Percentiles rank a stretch among this genome's conserved stretches.
These are phyloP conservation scores for Leptinotarsa lineolata DNA, from an alignment of 1,140 invertebrate genomes.

Conservation along the genomic window DNA sequence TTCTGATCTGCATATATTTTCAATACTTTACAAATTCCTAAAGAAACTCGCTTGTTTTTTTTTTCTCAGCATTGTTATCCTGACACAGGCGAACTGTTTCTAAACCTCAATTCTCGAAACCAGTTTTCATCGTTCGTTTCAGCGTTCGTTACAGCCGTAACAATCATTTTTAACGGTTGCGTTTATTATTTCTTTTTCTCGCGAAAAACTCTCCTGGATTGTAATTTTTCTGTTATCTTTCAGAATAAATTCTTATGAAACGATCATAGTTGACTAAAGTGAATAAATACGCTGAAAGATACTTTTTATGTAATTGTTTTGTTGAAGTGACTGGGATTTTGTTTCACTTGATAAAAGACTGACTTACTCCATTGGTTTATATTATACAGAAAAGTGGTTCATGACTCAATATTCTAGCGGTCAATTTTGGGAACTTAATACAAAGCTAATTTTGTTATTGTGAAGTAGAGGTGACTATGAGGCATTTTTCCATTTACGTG, in stretches of 20 bases:
- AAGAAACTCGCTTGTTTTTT: background rate
- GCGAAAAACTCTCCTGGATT: background rate
- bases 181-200: slow-evolving; percentile 2
- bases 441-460: too few relatives aligned
- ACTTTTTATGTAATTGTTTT: background rate
- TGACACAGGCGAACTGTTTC: background rate
- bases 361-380: too few relatives aligned
- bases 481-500: too few relatives aligned
- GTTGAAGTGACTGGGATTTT: background rate
- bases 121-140: background rate
- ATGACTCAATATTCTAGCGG: too few relatives aligned
- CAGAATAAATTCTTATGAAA: background rate
- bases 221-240: background rate
- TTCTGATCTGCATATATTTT: too few relatives aligned
- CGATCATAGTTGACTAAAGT: background rate
- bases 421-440: too few relatives aligned
- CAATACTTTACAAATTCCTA: too few relatives aligned
- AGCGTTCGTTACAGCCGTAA: background rate
- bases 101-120: background rate
- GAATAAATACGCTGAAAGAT: background rate
- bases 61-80: background rate
- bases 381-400: too few relatives aligned
- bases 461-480: too few relatives aligned
- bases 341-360: too few relatives aligned
- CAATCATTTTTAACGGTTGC: slow-evolving; percentile 15